Percentiles rank a stretch among this genome's conserved stretches.
Evolutionary conservation across 2,888 invertebrate genomes (phyloP).

Genomic region (Morpho achilles): DNA sequence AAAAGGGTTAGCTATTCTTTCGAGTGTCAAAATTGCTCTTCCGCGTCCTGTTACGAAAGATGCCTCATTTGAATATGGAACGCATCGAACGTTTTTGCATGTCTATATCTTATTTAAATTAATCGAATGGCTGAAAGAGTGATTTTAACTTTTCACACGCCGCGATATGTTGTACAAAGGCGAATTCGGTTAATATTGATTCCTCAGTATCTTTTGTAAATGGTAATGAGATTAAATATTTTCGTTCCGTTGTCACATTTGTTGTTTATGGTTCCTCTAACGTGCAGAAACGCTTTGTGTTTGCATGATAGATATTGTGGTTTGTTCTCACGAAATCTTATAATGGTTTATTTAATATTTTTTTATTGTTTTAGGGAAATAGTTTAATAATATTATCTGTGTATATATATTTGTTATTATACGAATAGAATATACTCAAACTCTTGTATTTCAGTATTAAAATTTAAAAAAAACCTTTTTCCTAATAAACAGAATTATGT

Average conservation of each 20-base stretch:
- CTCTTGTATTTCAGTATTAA: too few species aligned
- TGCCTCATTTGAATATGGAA: constrained; percentile 72
- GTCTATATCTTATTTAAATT: constrained; percentile 49
- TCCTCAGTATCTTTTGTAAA: constrained; percentile 47
- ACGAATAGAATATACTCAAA: too few species aligned
- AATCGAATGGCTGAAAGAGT: constrained; percentile 33
- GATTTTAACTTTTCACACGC: constrained; percentile 32
- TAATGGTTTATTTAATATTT: too few species aligned
- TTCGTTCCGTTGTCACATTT: constrained; percentile 69
- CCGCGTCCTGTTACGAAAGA: constrained; percentile 56
- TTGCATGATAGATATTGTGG: constrained; percentile 25
- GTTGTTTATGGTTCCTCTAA: constrained; percentile 51
- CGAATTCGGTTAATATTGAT: constrained; percentile 43
- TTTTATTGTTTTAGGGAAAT: too few species aligned
- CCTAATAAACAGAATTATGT: too few species aligned
- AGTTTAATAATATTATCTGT: too few species aligned
- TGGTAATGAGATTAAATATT: constrained; percentile 75
- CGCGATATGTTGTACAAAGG: constrained; percentile 48
- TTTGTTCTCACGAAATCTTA: constrained; percentile 24
- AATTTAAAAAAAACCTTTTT: too few species aligned
- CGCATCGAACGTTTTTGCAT: constrained; percentile 60
- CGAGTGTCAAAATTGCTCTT: constrained; percentile 77
- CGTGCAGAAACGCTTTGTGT: constrained; percentile 38
- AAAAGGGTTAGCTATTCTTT: constrained; percentile 70
- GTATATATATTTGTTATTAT: too few species aligned